Evolutionary conservation across 1,140 invertebrate species (phyloP).

Genomic region (Apocrypta bakeri): DNA sequence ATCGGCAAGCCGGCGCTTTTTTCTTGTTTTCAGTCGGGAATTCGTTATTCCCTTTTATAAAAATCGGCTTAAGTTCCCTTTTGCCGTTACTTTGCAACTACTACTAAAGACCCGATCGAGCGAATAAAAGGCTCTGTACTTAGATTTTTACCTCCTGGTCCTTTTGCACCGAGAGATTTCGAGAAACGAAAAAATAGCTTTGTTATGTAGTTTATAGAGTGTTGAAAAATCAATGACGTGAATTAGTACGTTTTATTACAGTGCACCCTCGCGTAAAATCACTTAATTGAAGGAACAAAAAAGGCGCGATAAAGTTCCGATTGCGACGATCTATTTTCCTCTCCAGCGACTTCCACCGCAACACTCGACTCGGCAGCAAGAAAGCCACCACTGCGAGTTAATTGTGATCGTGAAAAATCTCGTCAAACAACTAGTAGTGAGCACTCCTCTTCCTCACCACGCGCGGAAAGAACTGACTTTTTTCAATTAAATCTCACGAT

Average conservation of each 20-base stretch:
- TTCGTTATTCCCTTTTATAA: background rate
- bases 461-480: no score
- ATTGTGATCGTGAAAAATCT: slow-evolving; percentile 34
- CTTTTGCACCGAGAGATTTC: background rate
- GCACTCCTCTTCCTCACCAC: no score
- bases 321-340: slow-evolving; percentile 40
- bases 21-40: background rate
- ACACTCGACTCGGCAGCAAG: slow-evolving; percentile 3
- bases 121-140: background rate
- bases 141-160: background rate
- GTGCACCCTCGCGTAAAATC: slow-evolving; percentile 26
- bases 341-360: background rate
- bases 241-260: background rate
- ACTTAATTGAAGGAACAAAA: slow-evolving; percentile 31
- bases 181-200: background rate
- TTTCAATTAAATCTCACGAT: no score
- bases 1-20: background rate
- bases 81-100: background rate
- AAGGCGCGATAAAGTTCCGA: slow-evolving; percentile 28
- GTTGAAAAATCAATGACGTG: background rate
- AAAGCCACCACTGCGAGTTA: slow-evolving; percentile 12
- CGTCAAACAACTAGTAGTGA: background rate
- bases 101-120: background rate
- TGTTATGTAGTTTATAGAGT: background rate
- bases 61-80: background rate